A percentile compares a stretch with the other conserved stretches of the same genome.
These are phyloP conservation scores for Heterodera schachtii DNA, from an alignment of 1,140 invertebrate genomes.

Conservation along the genomic window DNA sequence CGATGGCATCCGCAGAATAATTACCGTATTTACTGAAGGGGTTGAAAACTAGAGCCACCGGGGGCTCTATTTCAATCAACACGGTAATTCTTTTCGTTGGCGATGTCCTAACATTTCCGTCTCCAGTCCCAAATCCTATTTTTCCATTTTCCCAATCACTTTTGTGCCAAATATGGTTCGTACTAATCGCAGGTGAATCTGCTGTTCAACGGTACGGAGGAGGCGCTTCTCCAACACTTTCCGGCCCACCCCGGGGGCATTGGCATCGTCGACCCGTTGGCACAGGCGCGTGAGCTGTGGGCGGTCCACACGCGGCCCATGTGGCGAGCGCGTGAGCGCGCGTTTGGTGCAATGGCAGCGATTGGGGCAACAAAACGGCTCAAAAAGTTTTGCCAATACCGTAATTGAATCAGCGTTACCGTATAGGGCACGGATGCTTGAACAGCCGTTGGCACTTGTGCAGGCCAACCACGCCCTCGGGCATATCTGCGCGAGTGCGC, in stretches of 20 bases:
- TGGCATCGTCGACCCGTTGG: constrained; percentile 40
- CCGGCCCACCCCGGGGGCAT: neutral
- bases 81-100: no score
- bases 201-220: constrained; percentile 43
- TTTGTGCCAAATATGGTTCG: no score
- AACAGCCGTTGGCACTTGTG: neutral
- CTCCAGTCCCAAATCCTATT: no score
- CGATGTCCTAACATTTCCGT: no score
- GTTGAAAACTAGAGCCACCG: no score
- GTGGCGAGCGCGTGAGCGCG: constrained; percentile 35
- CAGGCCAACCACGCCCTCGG: neutral
- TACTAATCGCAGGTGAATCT: neutral
- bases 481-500: neutral
- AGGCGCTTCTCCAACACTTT: constrained; percentile 28
- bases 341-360: constrained; percentile 40
- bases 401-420: neutral
- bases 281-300: constrained; percentile 34
- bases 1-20: no score
- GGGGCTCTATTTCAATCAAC: no score
- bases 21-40: no score
- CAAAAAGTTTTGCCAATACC: constrained; percentile 11
- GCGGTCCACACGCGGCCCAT: constrained; percentile 34
- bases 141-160: no score
- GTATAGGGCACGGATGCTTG: neutral
- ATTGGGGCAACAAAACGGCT: constrained; percentile 39